These are phyloP conservation scores for Miichthys miiuy DNA, from an alignment of 2,797 vertebrate genomes.

Conservation along the genomic window DNA sequence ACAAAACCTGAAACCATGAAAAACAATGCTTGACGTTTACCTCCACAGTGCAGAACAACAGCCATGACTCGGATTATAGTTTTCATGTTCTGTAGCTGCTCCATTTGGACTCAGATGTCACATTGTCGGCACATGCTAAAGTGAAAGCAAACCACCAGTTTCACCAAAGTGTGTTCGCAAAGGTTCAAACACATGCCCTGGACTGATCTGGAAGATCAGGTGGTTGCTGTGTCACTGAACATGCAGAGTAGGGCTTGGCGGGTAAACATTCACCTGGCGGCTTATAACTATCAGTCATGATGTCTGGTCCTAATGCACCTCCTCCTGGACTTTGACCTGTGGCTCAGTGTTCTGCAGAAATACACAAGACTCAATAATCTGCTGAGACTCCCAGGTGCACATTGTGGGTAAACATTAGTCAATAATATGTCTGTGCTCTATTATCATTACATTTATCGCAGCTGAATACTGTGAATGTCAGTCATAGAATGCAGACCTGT, in stretches of 20 bases:
- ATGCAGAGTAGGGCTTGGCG: background rate
- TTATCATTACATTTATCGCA: background rate
- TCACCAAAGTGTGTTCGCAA: rapidly evolving
- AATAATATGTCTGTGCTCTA: too few species aligned
- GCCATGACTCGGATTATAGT: slow-evolving; percentile 8
- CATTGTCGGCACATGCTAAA: background rate
- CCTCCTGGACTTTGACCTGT: slow-evolving; percentile 41
- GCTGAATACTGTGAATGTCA: too few species aligned
- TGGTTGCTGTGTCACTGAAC: background rate
- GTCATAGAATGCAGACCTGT: too few species aligned
- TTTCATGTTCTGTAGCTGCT: background rate
- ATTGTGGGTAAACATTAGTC: background rate
- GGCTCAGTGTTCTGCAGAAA: background rate
- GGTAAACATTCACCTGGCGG: slow-evolving; percentile 27
- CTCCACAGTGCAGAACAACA: slow-evolving; percentile 39
- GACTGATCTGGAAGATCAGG: background rate
- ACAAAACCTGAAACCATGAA: background rate
- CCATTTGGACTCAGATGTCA: slow-evolving; percentile 27
- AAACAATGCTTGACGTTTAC: slow-evolving; percentile 20
- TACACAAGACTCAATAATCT: background rate
- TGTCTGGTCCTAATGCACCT: background rate
- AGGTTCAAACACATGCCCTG: background rate
- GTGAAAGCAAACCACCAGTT: background rate
- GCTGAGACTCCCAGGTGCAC: too few species aligned
- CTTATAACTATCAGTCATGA: too few species aligned